Conservation (phyloP, 2,113 vertebrate genomes). For the Toxotes jaculatrix region DNA sequence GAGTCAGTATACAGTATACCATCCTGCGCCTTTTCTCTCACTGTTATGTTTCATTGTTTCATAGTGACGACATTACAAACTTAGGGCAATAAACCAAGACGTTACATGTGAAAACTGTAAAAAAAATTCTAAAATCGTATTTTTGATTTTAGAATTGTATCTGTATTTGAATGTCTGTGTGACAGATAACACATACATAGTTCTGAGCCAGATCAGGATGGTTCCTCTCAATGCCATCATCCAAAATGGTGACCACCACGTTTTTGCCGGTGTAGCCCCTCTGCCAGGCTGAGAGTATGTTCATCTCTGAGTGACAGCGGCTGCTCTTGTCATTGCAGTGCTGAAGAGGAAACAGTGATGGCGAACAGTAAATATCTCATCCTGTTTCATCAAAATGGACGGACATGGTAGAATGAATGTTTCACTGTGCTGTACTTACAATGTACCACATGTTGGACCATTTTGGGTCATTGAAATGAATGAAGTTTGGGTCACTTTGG, state of each 20-base stretch:
- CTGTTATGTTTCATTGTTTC: no score
- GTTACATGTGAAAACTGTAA: no score
- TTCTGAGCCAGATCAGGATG: slow-evolving; percentile 93
- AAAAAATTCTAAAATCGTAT: no score
- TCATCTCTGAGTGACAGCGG: slow-evolving; percentile 89
- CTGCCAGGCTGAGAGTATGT: slow-evolving; percentile 92
- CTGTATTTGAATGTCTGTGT: not conserved
- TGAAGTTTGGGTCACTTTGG: slow-evolving; percentile 73
- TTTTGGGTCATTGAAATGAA: slow-evolving; percentile 91
- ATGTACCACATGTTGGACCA: slow-evolving; percentile 98
- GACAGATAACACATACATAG: slow-evolving; percentile 83
- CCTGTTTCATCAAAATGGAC: not conserved
- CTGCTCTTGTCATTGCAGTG: slow-evolving; percentile 82
- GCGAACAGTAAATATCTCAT: not conserved
- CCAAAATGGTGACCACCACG: slow-evolving; percentile 93
- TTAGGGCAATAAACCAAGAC: no score
- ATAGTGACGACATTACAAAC: no score
- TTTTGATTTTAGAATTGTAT: not conserved
- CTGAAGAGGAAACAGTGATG: slow-evolving; percentile 37
- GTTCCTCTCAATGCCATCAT: slow-evolving; percentile 94
- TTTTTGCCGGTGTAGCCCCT: slow-evolving; percentile 92
- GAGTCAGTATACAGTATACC: not conserved
- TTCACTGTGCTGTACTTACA: slow-evolving; percentile 82
- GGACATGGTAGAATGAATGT: not conserved
- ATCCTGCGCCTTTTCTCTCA: no score